Percentiles rank a stretch among this genome's conserved stretches.
phyloP scores from a whole-genome alignment of 2,797 vertebrate species.

The Poecilia picta region DNA sequence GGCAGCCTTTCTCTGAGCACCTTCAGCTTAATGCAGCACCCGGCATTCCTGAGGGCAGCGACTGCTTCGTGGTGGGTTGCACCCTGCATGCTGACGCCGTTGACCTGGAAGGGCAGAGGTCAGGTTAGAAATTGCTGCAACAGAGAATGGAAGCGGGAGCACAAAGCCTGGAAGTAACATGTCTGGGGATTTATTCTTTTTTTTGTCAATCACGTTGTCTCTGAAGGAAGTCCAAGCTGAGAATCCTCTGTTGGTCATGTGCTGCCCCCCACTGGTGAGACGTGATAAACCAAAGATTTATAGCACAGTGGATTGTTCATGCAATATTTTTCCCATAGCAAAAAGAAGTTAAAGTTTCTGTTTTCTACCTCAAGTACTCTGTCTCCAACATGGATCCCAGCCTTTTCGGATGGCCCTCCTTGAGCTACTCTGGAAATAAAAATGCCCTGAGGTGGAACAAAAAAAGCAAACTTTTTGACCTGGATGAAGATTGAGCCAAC shows the following conservation, averaged over 20 bases:
- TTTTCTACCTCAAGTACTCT: conserved; percentile 79
- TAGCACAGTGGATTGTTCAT: background rate
- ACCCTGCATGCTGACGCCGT: conserved; percentile 75
- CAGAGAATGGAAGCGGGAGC: conserved; percentile 23
- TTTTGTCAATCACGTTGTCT: conserved; percentile 3
- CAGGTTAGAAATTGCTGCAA: conserved; percentile 25
- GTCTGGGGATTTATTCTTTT: background rate
- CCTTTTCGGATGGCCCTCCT: conserved; percentile 79
- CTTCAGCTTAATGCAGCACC: conserved; percentile 80
- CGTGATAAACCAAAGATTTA: conserved; percentile 44
- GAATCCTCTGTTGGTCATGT: conserved; percentile 42
- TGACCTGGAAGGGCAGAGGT: conserved; percentile 70
- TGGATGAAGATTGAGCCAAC: background rate
- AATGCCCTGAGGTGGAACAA: conserved; percentile 74
- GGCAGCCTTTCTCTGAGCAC: conserved; percentile 72
- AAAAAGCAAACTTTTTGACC: conserved; percentile 29
- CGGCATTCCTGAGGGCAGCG: conserved; percentile 77
- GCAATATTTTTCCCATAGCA: conserved; percentile 4
- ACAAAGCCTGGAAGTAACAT: background rate
- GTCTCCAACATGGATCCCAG: conserved; percentile 80
- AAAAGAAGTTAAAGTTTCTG: background rate
- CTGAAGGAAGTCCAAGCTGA: background rate
- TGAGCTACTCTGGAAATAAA: conserved; percentile 80
- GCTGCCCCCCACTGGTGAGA: conserved; percentile 65
- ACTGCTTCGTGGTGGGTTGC: conserved; percentile 81